Evolutionary conservation across 2,797 vertebrate species (phyloP).

Genomic region (Siniperca undulata): DNA sequence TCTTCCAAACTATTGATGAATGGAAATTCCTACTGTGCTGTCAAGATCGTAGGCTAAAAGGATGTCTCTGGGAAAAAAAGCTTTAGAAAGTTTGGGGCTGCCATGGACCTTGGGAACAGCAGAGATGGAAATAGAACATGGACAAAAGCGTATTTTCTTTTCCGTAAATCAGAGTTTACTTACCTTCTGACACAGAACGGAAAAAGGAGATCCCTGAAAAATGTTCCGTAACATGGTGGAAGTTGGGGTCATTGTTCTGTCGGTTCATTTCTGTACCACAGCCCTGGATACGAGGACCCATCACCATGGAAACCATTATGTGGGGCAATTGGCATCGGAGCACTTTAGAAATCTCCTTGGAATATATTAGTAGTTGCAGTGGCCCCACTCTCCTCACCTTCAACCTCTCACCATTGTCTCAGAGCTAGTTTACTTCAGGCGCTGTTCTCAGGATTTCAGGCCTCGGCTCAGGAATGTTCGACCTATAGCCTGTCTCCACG

Average conservation of each 20-base stretch:
- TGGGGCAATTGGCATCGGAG: conserved; percentile 72
- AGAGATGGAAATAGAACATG: conserved; percentile 45
- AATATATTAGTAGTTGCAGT: conserved; percentile 79
- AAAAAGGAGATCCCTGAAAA: conserved; percentile 56
- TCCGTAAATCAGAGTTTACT: conserved; percentile 60
- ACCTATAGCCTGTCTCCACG: conserved; percentile 43
- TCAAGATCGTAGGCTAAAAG: conserved; percentile 71
- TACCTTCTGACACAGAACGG: conserved; percentile 66
- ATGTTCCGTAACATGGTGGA: conserved; percentile 61
- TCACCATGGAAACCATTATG: conserved; percentile 85
- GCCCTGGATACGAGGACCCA: conserved; percentile 66
- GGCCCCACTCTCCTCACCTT: conserved; percentile 70
- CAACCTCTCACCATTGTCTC: conserved; percentile 70
- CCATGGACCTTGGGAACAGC: conserved; percentile 65
- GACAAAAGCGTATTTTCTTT: conserved; percentile 65
- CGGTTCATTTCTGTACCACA: conserved; percentile 72
- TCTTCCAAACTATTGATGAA: conserved; percentile 68
- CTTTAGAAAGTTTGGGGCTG: conserved; percentile 59
- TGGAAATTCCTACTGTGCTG: conserved; percentile 72
- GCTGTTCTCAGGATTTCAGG: conserved; percentile 67
- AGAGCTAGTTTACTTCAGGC: conserved; percentile 58
- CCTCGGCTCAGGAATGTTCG: conserved; percentile 64
- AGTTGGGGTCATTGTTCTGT: conserved; percentile 77
- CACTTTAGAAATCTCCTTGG: conserved; percentile 78
- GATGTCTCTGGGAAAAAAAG: conserved; percentile 61